A percentile compares a stretch with the other conserved stretches of the same genome.
These are phyloP conservation scores for Philypnodon macrostomus DNA, from an alignment of 2,797 vertebrate species.

Conservation along the genomic window DNA sequence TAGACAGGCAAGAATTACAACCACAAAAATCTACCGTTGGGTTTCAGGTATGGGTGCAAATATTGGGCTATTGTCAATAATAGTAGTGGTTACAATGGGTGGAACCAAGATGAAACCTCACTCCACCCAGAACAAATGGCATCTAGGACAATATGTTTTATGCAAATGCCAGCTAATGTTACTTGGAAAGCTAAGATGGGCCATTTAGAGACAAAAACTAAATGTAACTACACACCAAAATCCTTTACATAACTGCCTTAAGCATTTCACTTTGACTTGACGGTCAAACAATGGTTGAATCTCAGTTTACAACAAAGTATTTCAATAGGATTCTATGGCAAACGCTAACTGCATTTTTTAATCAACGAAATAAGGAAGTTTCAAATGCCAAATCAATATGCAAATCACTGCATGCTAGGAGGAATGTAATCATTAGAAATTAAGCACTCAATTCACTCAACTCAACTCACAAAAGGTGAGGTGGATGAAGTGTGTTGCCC, in stretches of 20 bases:
- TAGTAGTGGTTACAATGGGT: conserved; percentile 1
- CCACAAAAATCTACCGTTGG: conserved; percentile 29
- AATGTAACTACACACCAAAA: conserved; percentile 15
- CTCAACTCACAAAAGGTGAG: too few relatives aligned
- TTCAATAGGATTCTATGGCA: conserved; percentile 29
- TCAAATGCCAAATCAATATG: too few relatives aligned
- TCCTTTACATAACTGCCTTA: conserved; percentile 39
- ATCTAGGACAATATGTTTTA: not conserved
- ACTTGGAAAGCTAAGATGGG: conserved; percentile 23
- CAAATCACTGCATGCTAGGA: too few relatives aligned
- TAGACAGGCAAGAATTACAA: conserved; percentile 11
- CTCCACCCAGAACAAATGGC: conserved; percentile 11
- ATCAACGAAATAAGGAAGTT: not conserved
- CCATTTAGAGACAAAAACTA: conserved; percentile 17
- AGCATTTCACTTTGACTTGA: conserved; percentile 6
- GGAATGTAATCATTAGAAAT: too few relatives aligned
- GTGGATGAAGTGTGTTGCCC: too few relatives aligned
- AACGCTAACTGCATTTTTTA: conserved; percentile 10
- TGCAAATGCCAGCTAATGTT: conserved; percentile 29
- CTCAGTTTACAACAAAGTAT: conserved; percentile 9
- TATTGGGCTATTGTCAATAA: conserved; percentile 10
- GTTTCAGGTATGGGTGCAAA: conserved; percentile 17
- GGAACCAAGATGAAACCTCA: conserved; percentile 31
- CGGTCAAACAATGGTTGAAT: conserved; percentile 36
- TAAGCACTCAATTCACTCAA: too few relatives aligned